Base-by-base conservation (phyloP, 53 echinoderm and acorn worm species). In the Echinometra lucunter region DNA sequence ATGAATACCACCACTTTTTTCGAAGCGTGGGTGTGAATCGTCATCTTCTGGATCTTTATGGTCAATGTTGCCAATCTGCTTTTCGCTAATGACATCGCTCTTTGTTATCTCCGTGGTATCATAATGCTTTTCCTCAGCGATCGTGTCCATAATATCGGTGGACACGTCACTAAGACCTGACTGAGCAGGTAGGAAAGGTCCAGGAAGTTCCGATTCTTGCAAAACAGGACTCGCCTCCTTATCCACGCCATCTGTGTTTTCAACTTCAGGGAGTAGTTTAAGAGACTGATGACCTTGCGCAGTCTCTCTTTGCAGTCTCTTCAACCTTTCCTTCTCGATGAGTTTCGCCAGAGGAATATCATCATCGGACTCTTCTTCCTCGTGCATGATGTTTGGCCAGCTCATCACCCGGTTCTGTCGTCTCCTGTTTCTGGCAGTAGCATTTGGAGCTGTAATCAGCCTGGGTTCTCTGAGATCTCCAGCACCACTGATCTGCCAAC, bases 351-450 rank as follows among this genome's bases (percentile, higher is more conserved):
- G 78, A 0, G 92, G 92, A 55, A 92, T 74, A 27, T 92, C 92
- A 13, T 92, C 92, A 34, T 92, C 92, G 2, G 78, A 34, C 17
- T 75, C 78, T 45, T 91, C 91, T 28, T 91, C 91, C 47, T 69
- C 75, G 37, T 28, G 66, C 27, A 49, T 9, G 2, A 78, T 78
- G 55, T 32, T 92, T 57, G 74, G 92, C 75, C 92, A 78, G 37
- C 78, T 92, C 49, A 78, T 92, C 18, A 92, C 92, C 45, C 92
- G 44, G 70, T 92, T 78, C 92, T 92, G 92, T 49, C 92, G 53
- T 78, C 92, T 74, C 53, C 80, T 74, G 57, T 92, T 92, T 40
- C 92, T 47, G 18, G 53, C 92, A 34, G 92, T 56, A 0, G 23
- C 35, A 45, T 74, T 75, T 28, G 75, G 45, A 21, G 57, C 45